Evolutionary conservation across 2,797 vertebrate genomes (phyloP).

Genomic region (Sebastolobus altivelis): DNA sequence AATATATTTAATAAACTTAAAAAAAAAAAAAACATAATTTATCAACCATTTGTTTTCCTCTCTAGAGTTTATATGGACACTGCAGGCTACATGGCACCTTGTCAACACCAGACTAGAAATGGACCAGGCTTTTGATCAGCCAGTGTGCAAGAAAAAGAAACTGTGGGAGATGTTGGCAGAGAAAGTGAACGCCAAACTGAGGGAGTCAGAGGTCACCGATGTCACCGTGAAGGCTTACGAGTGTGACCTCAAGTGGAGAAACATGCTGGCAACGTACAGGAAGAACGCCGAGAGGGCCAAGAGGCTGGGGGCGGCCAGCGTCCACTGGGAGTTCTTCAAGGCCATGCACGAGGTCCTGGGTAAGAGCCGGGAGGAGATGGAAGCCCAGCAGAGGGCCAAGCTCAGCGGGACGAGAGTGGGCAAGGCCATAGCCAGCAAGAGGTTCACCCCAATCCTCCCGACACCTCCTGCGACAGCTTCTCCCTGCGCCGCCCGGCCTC

Average conservation of each 20-base stretch:
- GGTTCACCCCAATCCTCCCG: conserved; percentile 85
- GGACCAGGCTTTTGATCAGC: conserved; percentile 85
- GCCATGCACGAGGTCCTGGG: conserved; percentile 84
- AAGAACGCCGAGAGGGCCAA: conserved; percentile 84
- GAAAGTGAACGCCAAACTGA: conserved; percentile 78
- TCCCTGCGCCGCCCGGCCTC: conserved; percentile 68
- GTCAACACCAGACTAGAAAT: conserved; percentile 84
- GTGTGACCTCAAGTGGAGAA: conserved; percentile 88
- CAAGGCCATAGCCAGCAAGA: conserved; percentile 81
- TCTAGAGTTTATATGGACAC: conserved; percentile 86
- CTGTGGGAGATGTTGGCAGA: conserved; percentile 86
- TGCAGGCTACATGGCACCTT: conserved; percentile 86
- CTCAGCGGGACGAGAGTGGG: conserved; percentile 75
- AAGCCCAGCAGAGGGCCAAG: conserved; percentile 79
- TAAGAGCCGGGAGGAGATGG: conserved; percentile 81
- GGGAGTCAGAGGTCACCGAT: conserved; percentile 64
- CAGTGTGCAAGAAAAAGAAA: conserved; percentile 87
- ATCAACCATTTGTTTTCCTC: neutral
- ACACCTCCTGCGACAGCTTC: conserved; percentile 66
- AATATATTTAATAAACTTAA: neutral
- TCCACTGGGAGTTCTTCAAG: conserved; percentile 89
- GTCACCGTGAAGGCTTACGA: conserved; percentile 83
- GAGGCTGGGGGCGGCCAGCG: conserved; percentile 73
- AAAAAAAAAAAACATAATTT: neutral
- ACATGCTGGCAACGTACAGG: conserved; percentile 87